Conservation (phyloP, 2,797 vertebrate genomes). For the Schizothorax lantsangensis region DNA sequence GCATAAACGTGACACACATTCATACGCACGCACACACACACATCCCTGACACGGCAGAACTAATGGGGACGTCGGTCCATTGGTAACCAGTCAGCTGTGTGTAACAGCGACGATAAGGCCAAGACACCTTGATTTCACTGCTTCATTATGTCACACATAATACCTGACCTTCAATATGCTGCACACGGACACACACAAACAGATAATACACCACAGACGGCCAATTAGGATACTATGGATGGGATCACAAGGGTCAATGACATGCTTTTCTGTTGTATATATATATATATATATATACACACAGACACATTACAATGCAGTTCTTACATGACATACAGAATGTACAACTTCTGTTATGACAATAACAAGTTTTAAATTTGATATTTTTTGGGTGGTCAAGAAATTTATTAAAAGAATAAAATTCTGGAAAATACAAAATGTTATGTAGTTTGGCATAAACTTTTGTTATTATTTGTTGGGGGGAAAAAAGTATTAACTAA, state of each 20-base stretch:
- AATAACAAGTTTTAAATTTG: background rate
- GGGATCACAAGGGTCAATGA: background rate
- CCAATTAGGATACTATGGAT: conserved; percentile 16
- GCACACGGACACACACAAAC: background rate
- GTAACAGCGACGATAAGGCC: conserved; percentile 50
- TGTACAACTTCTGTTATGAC: background rate
- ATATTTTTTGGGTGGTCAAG: background rate
- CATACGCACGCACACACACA: conserved; percentile 48
- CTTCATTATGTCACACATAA: conserved; percentile 45
- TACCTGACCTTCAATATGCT: conserved; percentile 26
- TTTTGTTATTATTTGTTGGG: background rate
- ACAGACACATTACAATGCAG: background rate
- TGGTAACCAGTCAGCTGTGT: conserved; percentile 48
- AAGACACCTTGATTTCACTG: conserved; percentile 46
- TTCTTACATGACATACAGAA: background rate
- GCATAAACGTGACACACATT: conserved; percentile 71
- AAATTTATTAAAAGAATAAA: background rate
- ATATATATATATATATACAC: background rate
- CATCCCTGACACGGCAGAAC: conserved; percentile 53
- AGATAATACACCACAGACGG: background rate
- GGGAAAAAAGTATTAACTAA: background rate
- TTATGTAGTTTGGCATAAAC: background rate
- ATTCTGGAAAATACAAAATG: background rate
- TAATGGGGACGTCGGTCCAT: conserved; percentile 56
- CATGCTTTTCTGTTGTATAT: background rate